Conservation (phyloP, 2,888 invertebrate species). For the Nephrotoma appendiculata region DNA sequence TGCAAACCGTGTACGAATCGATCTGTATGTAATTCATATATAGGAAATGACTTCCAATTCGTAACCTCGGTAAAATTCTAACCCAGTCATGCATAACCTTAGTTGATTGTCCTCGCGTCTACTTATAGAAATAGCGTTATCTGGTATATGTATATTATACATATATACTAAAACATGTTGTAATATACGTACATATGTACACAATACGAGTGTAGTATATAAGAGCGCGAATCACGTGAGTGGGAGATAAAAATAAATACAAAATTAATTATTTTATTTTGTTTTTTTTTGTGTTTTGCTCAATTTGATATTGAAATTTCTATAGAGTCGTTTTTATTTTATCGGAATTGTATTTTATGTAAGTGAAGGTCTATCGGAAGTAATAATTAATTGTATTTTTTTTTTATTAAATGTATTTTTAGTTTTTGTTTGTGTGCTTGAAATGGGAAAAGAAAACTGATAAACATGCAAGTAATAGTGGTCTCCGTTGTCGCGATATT, state of each 20-base stretch:
- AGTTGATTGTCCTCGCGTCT: neutral
- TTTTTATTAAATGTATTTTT: neutral
- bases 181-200: neutral
- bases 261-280: neutral
- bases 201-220: neutral
- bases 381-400: neutral
- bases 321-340: neutral
- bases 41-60: neutral
- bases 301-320: neutral
- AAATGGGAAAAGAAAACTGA: neutral
- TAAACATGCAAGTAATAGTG: neutral
- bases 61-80: neutral
- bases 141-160: neutral
- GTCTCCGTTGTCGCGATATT: neutral
- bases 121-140: neutral
- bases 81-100: neutral
- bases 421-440: neutral
- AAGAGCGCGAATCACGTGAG: neutral
- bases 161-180: neutral
- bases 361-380: neutral
- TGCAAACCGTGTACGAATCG: neutral
- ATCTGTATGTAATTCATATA: neutral
- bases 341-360: neutral
- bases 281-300: neutral
- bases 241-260: neutral